These are phyloP conservation scores for Sepioteuthis lessoniana DNA, from an alignment of 2,888 invertebrate genomes.

Conservation along the genomic window DNA sequence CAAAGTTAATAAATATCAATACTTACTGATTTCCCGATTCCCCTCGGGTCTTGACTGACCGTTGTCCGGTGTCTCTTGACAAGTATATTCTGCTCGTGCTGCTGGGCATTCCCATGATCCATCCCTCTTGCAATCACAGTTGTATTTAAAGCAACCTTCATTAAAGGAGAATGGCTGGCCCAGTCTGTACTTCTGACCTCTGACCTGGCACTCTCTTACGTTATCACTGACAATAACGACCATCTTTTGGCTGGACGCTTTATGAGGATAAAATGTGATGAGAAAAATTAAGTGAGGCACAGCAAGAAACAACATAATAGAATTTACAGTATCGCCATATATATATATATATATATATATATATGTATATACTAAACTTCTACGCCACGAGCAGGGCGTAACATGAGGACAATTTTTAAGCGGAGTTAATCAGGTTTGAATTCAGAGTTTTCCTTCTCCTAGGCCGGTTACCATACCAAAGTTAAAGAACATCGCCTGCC, in stretches of 20 bases:
- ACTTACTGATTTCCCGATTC: background rate
- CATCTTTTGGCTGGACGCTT: slow-evolving; percentile 48
- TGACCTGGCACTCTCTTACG: background rate
- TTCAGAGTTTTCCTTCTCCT: too few species aligned
- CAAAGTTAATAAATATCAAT: background rate
- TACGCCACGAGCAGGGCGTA: too few species aligned
- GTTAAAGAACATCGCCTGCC: too few species aligned
- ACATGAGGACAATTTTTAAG: too few species aligned
- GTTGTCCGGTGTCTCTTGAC: background rate
- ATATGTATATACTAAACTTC: too few species aligned
- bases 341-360: too few species aligned
- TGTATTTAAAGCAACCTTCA: slow-evolving; percentile 60
- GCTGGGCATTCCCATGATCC: slow-evolving; percentile 63
- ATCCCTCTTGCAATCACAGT: slow-evolving; percentile 63
- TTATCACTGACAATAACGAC: slow-evolving; percentile 50
- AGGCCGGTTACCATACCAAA: too few species aligned
- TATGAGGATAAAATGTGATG: background rate
- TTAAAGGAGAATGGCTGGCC: slow-evolving; percentile 55
- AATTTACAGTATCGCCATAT: too few species aligned
- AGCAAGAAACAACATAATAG: too few species aligned
- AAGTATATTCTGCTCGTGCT: background rate
- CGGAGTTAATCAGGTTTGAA: too few species aligned
- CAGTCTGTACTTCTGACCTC: background rate
- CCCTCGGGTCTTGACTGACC: background rate
- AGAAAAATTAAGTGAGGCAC: too few species aligned